Evolutionary conservation across 2,888 invertebrate genomes (phyloP).

Genomic region (Glaucopsyche alexis): DNA sequence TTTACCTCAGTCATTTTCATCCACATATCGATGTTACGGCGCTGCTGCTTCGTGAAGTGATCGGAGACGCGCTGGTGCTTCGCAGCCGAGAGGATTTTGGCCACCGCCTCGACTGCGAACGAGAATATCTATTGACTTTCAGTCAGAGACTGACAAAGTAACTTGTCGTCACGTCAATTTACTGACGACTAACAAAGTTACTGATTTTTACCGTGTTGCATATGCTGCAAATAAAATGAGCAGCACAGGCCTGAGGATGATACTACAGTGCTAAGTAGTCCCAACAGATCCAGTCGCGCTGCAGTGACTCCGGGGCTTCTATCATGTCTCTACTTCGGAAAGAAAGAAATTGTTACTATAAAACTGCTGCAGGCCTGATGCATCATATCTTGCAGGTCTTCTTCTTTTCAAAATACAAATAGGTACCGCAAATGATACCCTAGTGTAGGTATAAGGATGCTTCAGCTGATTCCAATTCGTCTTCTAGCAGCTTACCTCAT

Average conservation of each 20-base stretch:
- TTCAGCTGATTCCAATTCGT: not conserved
- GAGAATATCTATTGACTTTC: constrained; percentile 42
- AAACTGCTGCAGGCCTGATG: not conserved
- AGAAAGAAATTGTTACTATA: too few relatives aligned
- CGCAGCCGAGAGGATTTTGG: constrained; percentile 96
- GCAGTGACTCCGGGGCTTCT: too few relatives aligned
- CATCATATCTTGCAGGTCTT: not conserved
- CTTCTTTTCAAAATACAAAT: not conserved
- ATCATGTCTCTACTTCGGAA: too few relatives aligned
- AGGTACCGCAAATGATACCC: not conserved
- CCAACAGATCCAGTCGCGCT: not conserved
- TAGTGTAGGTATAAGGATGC: not conserved
- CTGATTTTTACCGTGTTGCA: not conserved
- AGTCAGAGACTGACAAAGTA: not conserved
- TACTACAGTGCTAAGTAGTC: not conserved
- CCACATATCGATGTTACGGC: constrained; percentile 98
- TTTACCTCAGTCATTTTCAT: constrained; percentile 95
- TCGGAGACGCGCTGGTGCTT: constrained; percentile 99
- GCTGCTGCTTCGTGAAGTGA: constrained; percentile 98
- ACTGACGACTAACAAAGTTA: not conserved
- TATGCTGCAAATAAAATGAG: not conserved
- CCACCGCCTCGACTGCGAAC: constrained; percentile 95
- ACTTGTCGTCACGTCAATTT: not conserved
- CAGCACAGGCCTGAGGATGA: not conserved
- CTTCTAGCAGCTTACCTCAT: not conserved